Conservation (phyloP, 2,888 invertebrate genomes). For the Neoitamus cyanurus region DNA sequence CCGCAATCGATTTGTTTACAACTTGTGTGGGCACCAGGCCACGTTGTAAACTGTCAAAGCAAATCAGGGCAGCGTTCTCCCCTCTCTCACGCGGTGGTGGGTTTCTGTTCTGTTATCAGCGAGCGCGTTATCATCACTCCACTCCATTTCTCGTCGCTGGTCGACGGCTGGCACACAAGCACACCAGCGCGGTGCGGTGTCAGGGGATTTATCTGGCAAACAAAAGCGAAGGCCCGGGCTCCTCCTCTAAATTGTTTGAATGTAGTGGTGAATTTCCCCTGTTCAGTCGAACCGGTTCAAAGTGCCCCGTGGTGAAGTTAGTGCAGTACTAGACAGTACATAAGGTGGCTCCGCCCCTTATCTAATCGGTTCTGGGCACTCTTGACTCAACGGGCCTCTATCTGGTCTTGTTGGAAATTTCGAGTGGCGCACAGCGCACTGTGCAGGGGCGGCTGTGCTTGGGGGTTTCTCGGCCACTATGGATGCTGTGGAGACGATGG, state of each 20-base stretch:
- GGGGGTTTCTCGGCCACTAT: no score
- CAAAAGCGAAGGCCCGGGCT: background rate
- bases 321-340: background rate
- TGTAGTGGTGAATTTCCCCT: conserved; percentile 29
- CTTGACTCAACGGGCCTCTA: background rate
- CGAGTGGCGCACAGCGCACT: background rate
- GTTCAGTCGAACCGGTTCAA: conserved; percentile 20
- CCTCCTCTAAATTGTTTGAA: background rate
- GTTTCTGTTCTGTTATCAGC: background rate
- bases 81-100: background rate
- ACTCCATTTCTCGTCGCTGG: background rate
- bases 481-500: background rate
- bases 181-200: background rate
- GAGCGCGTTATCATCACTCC: background rate
- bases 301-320: background rate
- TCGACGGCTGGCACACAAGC: background rate
- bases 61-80: background rate
- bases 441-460: background rate
- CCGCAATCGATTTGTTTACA: conserved; percentile 32
- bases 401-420: background rate
- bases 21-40: background rate
- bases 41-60: conserved; percentile 44
- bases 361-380: background rate
- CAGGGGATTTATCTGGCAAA: background rate
- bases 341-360: background rate